Evolutionary conservation across 2,888 invertebrate species (phyloP), one percentile per base, ranked within the genome.

Genomic region (Cantharis rustica): DNA sequence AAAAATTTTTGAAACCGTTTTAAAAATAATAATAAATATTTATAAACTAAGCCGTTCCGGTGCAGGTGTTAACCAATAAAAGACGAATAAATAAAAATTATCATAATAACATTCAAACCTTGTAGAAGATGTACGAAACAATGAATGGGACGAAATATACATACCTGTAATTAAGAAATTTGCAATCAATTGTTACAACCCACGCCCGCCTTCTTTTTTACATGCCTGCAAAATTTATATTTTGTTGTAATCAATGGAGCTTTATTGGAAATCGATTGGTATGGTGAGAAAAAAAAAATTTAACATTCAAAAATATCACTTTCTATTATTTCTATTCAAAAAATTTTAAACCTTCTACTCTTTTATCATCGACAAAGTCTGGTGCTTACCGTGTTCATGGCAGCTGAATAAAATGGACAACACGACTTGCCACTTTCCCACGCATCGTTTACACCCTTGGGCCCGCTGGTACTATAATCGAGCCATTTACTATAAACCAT

Each of bases 391-490:
- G 63, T 74, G 64, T 62, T 68, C 62, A 62, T 64, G 72, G 73
- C 69, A 73, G 73, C 74, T 74, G 74, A 64, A 31, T 47, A 63
- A 64, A 70, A 74, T 70, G 70, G 47, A 64, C 70, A 23, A 62
- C 76, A 76, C 76, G 76, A 76, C 71, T 73, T 71, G 62, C 72
- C 76, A 76, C 76, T 76, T 76, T 76, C 76, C 76, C 76, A 76
- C 76, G 76, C 69, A 64, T 68, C 64, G 68, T 70, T 73, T 61
- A 64, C 76, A 73, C 73, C 71, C 69, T 69, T 62, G n/a, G 63
- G 64, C 69, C 70, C 27, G 11, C 13, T 27, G 61, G 71, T 75
- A 69, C 69, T 76, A 72, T 73, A 72, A 76, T 73, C 76, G 72
- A 31, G 69, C 76, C 61, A 72, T 73, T 69, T 72, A 75, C 75